Evolutionary conservation across 2,888 invertebrate species (phyloP).

Genomic region (Torymus auratus): DNA sequence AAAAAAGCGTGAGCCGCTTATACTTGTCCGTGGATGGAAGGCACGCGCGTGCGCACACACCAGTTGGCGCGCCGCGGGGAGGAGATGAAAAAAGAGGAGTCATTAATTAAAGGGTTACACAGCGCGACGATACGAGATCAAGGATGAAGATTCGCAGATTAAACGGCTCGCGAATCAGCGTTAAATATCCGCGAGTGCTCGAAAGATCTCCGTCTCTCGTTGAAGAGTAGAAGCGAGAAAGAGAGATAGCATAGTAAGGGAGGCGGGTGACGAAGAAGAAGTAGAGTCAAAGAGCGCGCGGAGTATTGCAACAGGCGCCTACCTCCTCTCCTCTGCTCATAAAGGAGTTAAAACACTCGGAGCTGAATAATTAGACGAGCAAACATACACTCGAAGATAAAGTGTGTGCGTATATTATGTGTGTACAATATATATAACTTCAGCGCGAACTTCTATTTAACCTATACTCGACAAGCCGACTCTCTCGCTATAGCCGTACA

Average conservation of each 20-base stretch:
- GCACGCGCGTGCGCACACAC: too few relatives aligned
- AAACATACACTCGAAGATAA: conserved; percentile 23
- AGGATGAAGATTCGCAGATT: conserved; percentile 44
- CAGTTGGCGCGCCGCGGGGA: not conserved
- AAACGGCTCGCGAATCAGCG: conserved; percentile 39
- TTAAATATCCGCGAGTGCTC: conserved; percentile 29
- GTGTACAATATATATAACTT: not conserved
- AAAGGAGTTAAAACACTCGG: conserved; percentile 4
- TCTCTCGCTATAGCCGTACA: not conserved
- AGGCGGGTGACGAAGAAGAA: too few relatives aligned
- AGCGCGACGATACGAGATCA: conserved; percentile 33
- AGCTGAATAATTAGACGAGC: conserved; percentile 43
- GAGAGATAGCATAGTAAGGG: not conserved
- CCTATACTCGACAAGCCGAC: not conserved
- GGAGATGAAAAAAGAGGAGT: conserved; percentile 24
- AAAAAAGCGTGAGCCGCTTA: too few relatives aligned
- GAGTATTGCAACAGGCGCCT: too few relatives aligned
- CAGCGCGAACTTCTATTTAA: conserved; percentile 28
- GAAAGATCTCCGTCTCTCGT: not conserved
- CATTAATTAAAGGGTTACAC: conserved; percentile 49
- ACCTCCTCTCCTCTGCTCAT: not conserved
- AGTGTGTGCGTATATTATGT: conserved; percentile 2
- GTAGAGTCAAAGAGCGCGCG: too few relatives aligned
- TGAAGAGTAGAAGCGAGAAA: not conserved
- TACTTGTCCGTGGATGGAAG: too few relatives aligned